These are phyloP conservation scores for Micrasema minimum DNA, from an alignment of 1,140 invertebrate species.

Conservation along the genomic window DNA sequence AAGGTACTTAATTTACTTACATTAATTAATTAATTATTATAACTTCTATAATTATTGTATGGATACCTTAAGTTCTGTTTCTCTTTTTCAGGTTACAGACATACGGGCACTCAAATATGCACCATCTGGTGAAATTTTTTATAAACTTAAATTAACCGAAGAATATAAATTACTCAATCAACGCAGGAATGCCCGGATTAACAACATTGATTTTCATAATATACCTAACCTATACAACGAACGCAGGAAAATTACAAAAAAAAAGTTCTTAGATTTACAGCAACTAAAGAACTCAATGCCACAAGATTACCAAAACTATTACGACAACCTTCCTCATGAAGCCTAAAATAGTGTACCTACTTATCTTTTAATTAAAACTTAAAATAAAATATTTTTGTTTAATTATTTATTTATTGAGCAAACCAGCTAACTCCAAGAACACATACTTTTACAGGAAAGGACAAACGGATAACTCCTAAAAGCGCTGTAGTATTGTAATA, in stretches of 20 bases:
- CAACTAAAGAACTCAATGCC: neutral
- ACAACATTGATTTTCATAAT: neutral
- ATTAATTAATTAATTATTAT: constrained; percentile 3
- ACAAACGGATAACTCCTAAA: too few species aligned
- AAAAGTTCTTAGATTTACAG: neutral
- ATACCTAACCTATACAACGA: constrained; percentile 2
- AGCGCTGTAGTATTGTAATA: too few species aligned
- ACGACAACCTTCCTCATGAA: constrained; percentile 1
- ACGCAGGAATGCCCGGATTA: neutral
- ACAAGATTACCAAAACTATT: constrained; percentile 1
- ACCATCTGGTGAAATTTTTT: constrained; percentile 1
- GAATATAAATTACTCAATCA: neutral
- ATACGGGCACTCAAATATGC: neutral
- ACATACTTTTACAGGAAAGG: too few species aligned
- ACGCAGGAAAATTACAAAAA: neutral
- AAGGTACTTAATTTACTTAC: neutral
- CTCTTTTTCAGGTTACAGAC: neutral
- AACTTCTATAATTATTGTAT: neutral
- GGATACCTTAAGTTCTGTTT: neutral
- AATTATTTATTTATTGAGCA: too few species aligned
- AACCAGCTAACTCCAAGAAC: too few species aligned
- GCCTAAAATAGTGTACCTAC: neutral
- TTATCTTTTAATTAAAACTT: too few species aligned
- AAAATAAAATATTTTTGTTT: too few species aligned
- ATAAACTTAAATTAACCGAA: constrained; percentile 4